Evolutionary conservation across 2,888 invertebrate genomes (phyloP).

Genomic region (Osmoderma eremita): DNA sequence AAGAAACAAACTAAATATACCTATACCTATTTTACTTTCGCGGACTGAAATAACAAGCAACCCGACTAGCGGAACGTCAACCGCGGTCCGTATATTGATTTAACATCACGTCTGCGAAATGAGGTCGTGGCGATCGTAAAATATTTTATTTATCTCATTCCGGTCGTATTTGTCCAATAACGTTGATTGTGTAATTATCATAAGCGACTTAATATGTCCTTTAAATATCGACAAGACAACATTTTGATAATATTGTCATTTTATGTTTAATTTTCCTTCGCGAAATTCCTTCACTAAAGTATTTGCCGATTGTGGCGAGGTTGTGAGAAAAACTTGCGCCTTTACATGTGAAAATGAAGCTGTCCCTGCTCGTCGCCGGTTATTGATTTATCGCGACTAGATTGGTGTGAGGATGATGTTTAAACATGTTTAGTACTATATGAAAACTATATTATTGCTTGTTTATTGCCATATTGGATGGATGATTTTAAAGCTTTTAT

Average conservation of each 20-base stretch:
- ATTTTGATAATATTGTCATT: neutral
- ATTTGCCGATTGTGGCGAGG: constrained; percentile 1
- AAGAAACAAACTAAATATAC: no score
- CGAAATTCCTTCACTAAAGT: constrained; percentile 10
- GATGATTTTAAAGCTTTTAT: no score
- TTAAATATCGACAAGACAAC: neutral
- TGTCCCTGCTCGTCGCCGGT: neutral
- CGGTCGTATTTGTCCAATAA: constrained; percentile 16
- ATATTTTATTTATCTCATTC: constrained; percentile 21
- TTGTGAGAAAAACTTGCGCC: neutral
- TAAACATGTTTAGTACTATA: no score
- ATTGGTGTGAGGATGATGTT: no score
- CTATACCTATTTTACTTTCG: no score
- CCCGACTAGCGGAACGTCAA: no score
- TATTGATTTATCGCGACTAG: no score
- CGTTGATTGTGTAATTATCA: constrained; percentile 16
- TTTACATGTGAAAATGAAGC: neutral
- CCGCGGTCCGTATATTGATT: constrained; percentile 17
- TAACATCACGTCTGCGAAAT: constrained; percentile 21
- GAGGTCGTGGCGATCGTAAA: constrained; percentile 15
- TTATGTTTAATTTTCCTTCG: neutral
- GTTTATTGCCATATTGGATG: no score
- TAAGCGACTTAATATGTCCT: constrained; percentile 15
- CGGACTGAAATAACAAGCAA: no score
- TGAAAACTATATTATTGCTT: no score